Base-by-base conservation (phyloP, 1,140 invertebrate species). In the Anastatus disparis region DNA sequence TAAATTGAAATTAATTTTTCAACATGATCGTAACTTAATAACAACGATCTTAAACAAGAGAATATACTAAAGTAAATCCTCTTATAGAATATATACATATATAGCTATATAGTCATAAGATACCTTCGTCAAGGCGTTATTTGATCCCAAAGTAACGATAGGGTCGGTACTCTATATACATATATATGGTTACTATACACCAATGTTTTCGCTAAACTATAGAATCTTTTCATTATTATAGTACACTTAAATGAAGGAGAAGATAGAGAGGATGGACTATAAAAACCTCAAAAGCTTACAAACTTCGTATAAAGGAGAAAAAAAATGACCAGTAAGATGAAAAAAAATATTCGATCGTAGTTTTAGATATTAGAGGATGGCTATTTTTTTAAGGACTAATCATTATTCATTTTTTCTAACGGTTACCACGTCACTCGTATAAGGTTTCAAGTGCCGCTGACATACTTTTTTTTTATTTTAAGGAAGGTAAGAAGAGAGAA, bases 321-420 rank as follows among this genome's bases (percentile, higher is more conserved):
- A 6, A 55, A 29, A 2, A n/a, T n/a, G n/a, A n/a, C n/a, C n/a
- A n/a, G n/a, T n/a, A n/a, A n/a, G n/a, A n/a, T n/a, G 52, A 29
- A 22, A n/a, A 31, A 4, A 2, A 27, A 61, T 46, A 22, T 61
- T 61, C 27, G 58, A 61, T 61, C 58, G 42, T n/a, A 46, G 42
- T 29, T 61, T 61, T 46, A 29, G 38, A 61, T 61, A 40, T 61
- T n/a, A 17, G 22, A 61, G 40, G 27, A 44, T 24, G 9, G 17
- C 40, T 40, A 0, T 35, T n/a, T n/a, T n/a, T n/a, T n/a, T 24
- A 4, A n/a, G 12, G 56, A 22, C n/a, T 29, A 20, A n/a, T n/a
- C 29, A 31, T 56, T 56, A 1, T 29, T 50, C n/a, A n/a, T n/a
- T n/a, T n/a, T n/a, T n/a, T n/a, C 15, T 44, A 35, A 35, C 31